phyloP scores from a whole-genome alignment of 2,888 invertebrate species.

The Leptinotarsa haldemani region DNA sequence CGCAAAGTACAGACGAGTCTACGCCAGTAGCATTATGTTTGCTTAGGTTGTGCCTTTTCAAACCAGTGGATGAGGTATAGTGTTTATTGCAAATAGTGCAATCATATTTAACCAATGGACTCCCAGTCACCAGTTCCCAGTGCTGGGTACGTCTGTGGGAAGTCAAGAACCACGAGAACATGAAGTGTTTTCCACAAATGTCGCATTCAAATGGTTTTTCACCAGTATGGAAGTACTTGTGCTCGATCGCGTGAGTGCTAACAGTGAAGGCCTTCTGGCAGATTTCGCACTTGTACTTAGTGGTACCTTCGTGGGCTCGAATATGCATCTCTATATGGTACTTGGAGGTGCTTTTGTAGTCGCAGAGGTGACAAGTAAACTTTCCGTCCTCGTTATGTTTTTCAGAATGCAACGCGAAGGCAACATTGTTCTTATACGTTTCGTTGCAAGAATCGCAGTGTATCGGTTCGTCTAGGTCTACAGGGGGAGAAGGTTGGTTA shows the following conservation, averaged over 20 bases:
- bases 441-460: slow-evolving; percentile 60
- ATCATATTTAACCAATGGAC: slow-evolving; percentile 64
- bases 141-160: slow-evolving; percentile 68
- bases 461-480: slow-evolving; percentile 59
- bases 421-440: slow-evolving; percentile 59
- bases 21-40: slow-evolving; percentile 65
- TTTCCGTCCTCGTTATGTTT: slow-evolving; percentile 56
- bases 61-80: slow-evolving; percentile 59
- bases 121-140: slow-evolving; percentile 64
- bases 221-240: slow-evolving; percentile 67
- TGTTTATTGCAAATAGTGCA: slow-evolving; percentile 63
- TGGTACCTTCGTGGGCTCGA: slow-evolving; percentile 65
- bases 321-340: slow-evolving; percentile 63
- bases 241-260: slow-evolving; percentile 68
- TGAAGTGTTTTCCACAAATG: slow-evolving; percentile 70
- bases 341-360: slow-evolving; percentile 57
- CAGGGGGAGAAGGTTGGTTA: slow-evolving; percentile 25
- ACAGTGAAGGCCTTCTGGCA: slow-evolving; percentile 67
- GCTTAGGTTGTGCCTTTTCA: slow-evolving; percentile 59
- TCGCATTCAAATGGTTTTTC: slow-evolving; percentile 68
- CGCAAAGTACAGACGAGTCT: slow-evolving; percentile 66
- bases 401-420: slow-evolving; percentile 59
- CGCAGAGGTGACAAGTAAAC: slow-evolving; percentile 60
- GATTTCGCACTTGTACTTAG: slow-evolving; percentile 65
- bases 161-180: slow-evolving; percentile 68